Conservation (phyloP, 2,113 vertebrate species). For the Nycticorax nycticorax region DNA sequence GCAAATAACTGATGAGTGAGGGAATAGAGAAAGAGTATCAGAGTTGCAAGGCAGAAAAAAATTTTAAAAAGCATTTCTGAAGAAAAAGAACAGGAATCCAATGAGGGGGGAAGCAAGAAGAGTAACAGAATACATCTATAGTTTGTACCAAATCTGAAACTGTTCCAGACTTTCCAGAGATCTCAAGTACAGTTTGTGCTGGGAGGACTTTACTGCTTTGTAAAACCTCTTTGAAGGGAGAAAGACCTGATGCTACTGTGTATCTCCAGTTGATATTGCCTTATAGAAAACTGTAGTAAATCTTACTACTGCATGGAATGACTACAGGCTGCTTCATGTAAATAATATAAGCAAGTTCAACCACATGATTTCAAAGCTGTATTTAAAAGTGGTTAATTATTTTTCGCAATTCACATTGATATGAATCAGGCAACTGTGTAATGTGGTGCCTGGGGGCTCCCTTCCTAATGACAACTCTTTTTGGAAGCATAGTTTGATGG, state of each 20-base stretch:
- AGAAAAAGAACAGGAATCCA: background rate
- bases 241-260: background rate
- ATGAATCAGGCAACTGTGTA: conserved; percentile 15
- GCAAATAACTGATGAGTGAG: background rate
- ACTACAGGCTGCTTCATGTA: background rate
- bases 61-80: background rate
- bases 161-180: background rate
- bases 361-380: background rate
- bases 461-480: background rate
- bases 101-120: background rate
- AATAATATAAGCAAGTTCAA: background rate
- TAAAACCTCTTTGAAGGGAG: background rate
- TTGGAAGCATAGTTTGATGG: background rate
- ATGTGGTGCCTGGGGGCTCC: background rate
- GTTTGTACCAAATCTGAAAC: background rate
- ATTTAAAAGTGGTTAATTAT: conserved; percentile 8
- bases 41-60: background rate
- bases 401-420: background rate
- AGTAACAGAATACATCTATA: background rate
- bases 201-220: background rate
- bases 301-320: background rate
- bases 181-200: background rate
- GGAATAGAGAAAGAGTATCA: background rate
- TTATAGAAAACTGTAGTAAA: background rate
- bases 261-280: background rate